phyloP scores from a whole-genome alignment of 1,140 invertebrate genomes.

The Cyclina sinensis region DNA sequence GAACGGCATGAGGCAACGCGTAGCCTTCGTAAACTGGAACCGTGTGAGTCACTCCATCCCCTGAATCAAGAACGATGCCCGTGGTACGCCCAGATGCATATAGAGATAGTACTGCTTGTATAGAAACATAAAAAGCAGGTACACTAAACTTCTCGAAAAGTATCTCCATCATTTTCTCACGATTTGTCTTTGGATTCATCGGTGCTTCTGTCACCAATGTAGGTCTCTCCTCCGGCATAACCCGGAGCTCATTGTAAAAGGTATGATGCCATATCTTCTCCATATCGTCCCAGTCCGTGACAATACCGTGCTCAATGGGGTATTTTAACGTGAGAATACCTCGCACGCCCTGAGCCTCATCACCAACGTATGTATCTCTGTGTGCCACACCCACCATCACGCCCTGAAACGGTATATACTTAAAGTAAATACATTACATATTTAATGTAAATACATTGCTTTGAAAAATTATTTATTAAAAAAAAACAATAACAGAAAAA shows the following conservation, averaged over 20 bases:
- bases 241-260: conserved; percentile 21
- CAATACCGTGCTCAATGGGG: conserved; percentile 88
- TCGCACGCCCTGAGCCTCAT: conserved; percentile 90
- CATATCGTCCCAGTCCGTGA: conserved; percentile 88
- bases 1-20: conserved; percentile 92
- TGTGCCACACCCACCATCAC: conserved; percentile 85
- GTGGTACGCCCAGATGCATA: conserved; percentile 97
- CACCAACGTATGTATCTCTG: conserved; percentile 87
- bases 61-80: conserved; percentile 95
- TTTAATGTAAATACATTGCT: no score
- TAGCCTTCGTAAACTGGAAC: conserved; percentile 94
- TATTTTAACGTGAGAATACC: conserved; percentile 87
- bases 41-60: conserved; percentile 95
- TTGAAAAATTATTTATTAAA: no score
- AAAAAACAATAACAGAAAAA: no score
- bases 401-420: not conserved
- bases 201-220: conserved; percentile 20
- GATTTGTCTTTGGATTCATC: conserved; percentile 43
- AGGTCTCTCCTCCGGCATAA: not conserved
- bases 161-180: conserved; percentile 53
- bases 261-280: conserved; percentile 48
- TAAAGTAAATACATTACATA: no score
- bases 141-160: conserved; percentile 91
- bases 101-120: conserved; percentile 91
- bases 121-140: conserved; percentile 97